These are phyloP conservation scores for Oreochromis spilurus DNA, from an alignment of 2,113 vertebrate genomes.

Conservation along the genomic window DNA sequence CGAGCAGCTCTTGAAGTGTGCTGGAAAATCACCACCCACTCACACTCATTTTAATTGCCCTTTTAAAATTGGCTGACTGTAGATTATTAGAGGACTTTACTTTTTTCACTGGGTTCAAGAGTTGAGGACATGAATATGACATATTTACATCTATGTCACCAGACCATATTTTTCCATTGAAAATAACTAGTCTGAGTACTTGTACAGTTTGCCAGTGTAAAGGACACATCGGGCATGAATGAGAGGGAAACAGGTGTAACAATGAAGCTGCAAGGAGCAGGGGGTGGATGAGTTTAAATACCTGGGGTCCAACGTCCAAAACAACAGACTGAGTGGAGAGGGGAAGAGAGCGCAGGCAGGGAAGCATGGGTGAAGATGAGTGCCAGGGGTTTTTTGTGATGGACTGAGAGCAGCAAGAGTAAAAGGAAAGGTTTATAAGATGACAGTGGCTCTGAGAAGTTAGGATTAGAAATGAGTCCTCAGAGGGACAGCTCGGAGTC, in stretches of 20 bases:
- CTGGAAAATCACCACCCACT: background rate
- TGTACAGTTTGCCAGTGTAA: background rate
- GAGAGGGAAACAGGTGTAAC: background rate
- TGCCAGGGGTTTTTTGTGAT: background rate
- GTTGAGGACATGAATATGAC: background rate
- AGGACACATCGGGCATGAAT: rapidly evolving
- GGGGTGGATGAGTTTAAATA: rapidly evolving
- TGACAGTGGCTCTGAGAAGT: rapidly evolving
- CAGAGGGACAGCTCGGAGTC: rapidly evolving
- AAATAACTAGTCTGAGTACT: background rate
- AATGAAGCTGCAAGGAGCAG: rapidly evolving
- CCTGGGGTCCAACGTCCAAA: background rate
- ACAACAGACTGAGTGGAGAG: rapidly evolving
- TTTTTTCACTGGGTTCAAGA: background rate
- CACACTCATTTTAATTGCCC: background rate
- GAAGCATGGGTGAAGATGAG: background rate
- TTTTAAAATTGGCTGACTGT: background rate
- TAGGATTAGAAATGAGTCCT: background rate
- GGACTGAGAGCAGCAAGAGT: background rate
- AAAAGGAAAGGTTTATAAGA: background rate
- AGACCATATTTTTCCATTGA: background rate
- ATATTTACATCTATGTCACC: background rate
- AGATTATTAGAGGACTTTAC: background rate
- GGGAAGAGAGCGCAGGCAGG: rapidly evolving
- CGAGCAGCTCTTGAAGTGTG: background rate